Evolutionary conservation across 2,888 invertebrate species (phyloP).

Genomic region (Drosophila quinaria): DNA sequence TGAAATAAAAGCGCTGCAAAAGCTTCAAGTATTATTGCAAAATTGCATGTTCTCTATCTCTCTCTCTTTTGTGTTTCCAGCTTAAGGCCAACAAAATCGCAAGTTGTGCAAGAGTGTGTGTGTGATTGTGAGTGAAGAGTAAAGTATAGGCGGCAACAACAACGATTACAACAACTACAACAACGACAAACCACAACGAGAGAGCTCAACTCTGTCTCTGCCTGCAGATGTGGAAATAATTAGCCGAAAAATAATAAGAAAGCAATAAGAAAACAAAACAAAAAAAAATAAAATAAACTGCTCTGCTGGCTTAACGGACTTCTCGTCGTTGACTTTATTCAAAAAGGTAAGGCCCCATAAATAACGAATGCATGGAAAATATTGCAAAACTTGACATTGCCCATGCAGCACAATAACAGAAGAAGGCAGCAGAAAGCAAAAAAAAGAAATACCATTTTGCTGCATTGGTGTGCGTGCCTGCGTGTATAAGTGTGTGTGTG

Average conservation of each 20-base stretch:
- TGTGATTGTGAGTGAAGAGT: conserved; percentile 29
- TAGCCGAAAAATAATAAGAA: conserved; percentile 46
- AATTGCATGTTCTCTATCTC: conserved; percentile 52
- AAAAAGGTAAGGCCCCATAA: conserved; percentile 46
- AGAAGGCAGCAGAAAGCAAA: conserved; percentile 1
- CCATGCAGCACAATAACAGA: conserved; percentile 26
- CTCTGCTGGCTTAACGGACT: conserved; percentile 48
- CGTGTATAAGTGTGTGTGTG: not conserved
- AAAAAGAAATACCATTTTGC: not conserved
- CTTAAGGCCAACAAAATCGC: conserved; percentile 49
- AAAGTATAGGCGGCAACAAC: conserved; percentile 38
- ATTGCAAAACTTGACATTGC: conserved; percentile 48
- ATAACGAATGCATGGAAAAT: conserved; percentile 23
- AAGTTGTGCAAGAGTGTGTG: conserved; percentile 31
- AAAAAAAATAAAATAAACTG: conserved; percentile 38
- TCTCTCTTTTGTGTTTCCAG: conserved; percentile 52
- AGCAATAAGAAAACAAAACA: conserved; percentile 38
- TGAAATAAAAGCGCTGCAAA: conserved; percentile 41
- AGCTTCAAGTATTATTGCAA: conserved; percentile 45
- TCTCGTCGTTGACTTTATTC: conserved; percentile 22
- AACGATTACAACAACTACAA: conserved; percentile 34
- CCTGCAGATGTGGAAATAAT: conserved; percentile 53
- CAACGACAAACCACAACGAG: conserved; percentile 32
- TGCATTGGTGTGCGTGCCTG: not conserved
- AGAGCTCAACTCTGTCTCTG: conserved; percentile 48